Conservation (phyloP, 2,888 invertebrate genomes). For the Hydrotaea diabolus region DNA sequence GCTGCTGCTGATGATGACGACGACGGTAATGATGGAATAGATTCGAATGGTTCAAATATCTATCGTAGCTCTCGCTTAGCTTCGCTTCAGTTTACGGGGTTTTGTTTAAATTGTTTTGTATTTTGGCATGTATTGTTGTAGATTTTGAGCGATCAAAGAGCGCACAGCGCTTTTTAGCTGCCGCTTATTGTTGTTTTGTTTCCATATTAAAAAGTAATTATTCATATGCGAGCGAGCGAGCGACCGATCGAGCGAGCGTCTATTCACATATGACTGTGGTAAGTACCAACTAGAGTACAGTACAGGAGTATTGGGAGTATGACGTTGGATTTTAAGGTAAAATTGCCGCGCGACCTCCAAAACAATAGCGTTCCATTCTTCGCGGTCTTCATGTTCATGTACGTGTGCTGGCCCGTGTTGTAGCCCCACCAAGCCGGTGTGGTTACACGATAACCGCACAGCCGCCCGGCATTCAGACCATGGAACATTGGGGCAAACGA, state of each 20-base stretch:
- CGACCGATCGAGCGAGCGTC: not conserved
- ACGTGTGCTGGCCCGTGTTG: not conserved
- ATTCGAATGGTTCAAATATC: conserved; percentile 7
- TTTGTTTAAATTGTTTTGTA: conserved; percentile 73
- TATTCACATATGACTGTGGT: not conserved
- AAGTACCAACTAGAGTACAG: not conserved
- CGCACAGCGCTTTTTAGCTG: conserved; percentile 76
- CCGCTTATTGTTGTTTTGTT: conserved; percentile 74
- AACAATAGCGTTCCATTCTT: not conserved
- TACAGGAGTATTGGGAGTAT: not conserved
- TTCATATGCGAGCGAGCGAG: conserved; percentile 68
- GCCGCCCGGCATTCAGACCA: too few species aligned
- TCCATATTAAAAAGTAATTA: conserved; percentile 75
- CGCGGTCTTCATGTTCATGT: too few species aligned
- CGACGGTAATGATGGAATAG: conserved; percentile 14
- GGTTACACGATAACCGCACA: not conserved
- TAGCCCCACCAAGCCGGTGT: not conserved
- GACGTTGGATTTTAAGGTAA: conserved; percentile 46
- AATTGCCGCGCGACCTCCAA: not conserved
- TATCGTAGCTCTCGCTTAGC: not conserved
- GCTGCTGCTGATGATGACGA: conserved; percentile 58
- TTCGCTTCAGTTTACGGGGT: too few species aligned
- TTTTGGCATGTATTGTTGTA: conserved; percentile 79
- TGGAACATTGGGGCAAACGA: conserved; percentile 9
- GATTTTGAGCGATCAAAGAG: conserved; percentile 76